Evolutionary conservation across 2,113 vertebrate species (phyloP), one percentile per base, ranked within the genome.

Genomic region (Uria lomvia): DNA sequence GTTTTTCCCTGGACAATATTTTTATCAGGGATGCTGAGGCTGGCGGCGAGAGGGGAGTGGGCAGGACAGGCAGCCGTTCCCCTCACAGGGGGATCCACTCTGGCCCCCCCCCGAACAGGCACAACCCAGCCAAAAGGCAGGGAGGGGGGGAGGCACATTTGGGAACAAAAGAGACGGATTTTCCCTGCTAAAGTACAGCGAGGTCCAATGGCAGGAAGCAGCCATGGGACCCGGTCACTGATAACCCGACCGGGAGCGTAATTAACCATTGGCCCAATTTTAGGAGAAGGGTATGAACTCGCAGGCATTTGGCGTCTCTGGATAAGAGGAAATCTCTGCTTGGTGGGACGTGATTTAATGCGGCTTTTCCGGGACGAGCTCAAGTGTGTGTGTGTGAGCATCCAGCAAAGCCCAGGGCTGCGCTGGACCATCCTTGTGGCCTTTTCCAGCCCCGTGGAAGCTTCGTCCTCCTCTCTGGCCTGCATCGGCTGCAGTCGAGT

Each of bases 31-130:
- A 6, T 47, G 45, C 36, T 43, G 79, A 81, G 59, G 56, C 27
- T 55, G 3, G 1, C 0, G 4, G 67, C 5, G 26, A 73, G 63
- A 65, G 12, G 15, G 15, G 45, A 6, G 9, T 15, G 2, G 5
- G 38, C 27, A 29, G 70, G 43, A 11, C 63, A 16, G 55, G 55
- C 62, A 66, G 63, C 36, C 11, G 1, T 43, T 32, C 42, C 42
- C 34, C 34, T 60, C 5, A 2, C 34, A 42, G 36, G 15, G 71
- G 40, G 15, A 50, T 55, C 52, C 3, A 2, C 53, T 68, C 43
- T 55, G 53, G 38, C 38, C 6, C 3, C 3, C n/a, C 15, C 12
- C 40, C 40, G 12, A 11, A 20, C 23, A 36, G 53, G 53, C 70
- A 63, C 47, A 21, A 6, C 49, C 49, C 47, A n/a, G 53, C 67